Evolutionary conservation across 2,113 vertebrate species (phyloP).

Genomic region (Anhinga anhinga): DNA sequence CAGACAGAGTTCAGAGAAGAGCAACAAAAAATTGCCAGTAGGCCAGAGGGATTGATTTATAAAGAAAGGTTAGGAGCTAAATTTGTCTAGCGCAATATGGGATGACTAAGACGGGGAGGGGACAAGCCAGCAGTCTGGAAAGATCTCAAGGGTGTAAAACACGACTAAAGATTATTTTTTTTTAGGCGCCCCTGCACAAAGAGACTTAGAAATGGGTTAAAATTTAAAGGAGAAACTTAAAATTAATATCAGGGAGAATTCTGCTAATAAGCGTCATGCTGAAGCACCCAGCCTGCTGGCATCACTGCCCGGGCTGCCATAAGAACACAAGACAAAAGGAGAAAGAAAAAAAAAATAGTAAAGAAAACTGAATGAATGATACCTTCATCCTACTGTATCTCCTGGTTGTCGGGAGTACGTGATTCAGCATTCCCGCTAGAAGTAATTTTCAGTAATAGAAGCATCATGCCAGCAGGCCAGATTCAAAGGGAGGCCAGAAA

Average conservation of each 20-base stretch:
- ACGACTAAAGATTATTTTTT: background rate
- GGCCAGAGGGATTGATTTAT: slow-evolving; percentile 39
- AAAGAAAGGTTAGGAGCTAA: slow-evolving; percentile 56
- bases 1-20: background rate
- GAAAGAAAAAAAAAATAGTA: background rate
- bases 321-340: background rate
- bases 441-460: slow-evolving; percentile 50
- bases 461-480: slow-evolving; percentile 20
- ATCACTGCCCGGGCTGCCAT: background rate
- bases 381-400: slow-evolving; percentile 10
- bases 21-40: background rate
- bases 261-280: background rate
- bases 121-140: slow-evolving; percentile 46
- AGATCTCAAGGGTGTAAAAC: slow-evolving; percentile 38
- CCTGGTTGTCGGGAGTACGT: background rate
- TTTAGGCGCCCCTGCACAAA: background rate
- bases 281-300: background rate
- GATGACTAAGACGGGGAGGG: slow-evolving; percentile 62
- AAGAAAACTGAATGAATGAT: background rate
- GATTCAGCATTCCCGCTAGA: slow-evolving; percentile 57
- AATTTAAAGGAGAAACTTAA: background rate
- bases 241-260: background rate
- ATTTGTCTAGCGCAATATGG: slow-evolving; percentile 31
- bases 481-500: slow-evolving; percentile 16
- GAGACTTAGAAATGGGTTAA: background rate